phyloP scores from a whole-genome alignment of 2,888 invertebrate genomes.

The Odontocerum albicorne region DNA sequence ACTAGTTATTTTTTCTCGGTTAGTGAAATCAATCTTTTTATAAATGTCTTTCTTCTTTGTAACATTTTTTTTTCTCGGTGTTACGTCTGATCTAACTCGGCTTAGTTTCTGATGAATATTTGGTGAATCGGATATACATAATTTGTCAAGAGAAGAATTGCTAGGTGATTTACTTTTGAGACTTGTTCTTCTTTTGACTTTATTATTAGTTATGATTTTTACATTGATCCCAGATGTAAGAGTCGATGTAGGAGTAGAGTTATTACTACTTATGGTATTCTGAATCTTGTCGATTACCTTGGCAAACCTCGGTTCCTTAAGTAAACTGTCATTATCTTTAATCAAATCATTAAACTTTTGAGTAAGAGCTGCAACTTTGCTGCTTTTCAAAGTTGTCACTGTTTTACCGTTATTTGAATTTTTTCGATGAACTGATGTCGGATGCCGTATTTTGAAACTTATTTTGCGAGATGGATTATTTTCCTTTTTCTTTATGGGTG shows the following conservation, averaged over 20 bases:
- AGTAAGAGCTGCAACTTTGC: constrained; percentile 67
- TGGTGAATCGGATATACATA: constrained; percentile 44
- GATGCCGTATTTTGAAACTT: constrained; percentile 62
- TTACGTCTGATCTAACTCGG: constrained; percentile 54
- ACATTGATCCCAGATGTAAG: constrained; percentile 55
- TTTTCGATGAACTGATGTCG: constrained; percentile 50
- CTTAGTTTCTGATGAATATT: constrained; percentile 47
- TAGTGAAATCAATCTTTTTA: constrained; percentile 14
- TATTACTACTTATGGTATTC: constrained; percentile 46
- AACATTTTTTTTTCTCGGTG: constrained; percentile 30
- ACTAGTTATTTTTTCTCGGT: constrained; percentile 38
- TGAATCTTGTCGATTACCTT: constrained; percentile 56
- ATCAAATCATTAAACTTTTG: constrained; percentile 70
- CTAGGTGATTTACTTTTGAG: constrained; percentile 56
- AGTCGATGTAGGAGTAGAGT: constrained; percentile 53
- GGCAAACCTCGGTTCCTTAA: constrained; percentile 58
- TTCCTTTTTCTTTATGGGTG: constrained; percentile 19
- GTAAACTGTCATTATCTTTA: constrained; percentile 48
- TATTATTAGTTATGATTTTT: constrained; percentile 53
- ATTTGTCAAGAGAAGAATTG: constrained; percentile 53
- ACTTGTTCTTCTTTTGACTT: constrained; percentile 50
- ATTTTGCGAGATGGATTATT: constrained; percentile 54
- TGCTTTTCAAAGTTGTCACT: constrained; percentile 55
- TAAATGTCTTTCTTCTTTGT: constrained; percentile 31
- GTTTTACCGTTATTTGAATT: constrained; percentile 48